Evolutionary conservation across 2,888 invertebrate species (phyloP).

Genomic region (Strigamia maritima): DNA sequence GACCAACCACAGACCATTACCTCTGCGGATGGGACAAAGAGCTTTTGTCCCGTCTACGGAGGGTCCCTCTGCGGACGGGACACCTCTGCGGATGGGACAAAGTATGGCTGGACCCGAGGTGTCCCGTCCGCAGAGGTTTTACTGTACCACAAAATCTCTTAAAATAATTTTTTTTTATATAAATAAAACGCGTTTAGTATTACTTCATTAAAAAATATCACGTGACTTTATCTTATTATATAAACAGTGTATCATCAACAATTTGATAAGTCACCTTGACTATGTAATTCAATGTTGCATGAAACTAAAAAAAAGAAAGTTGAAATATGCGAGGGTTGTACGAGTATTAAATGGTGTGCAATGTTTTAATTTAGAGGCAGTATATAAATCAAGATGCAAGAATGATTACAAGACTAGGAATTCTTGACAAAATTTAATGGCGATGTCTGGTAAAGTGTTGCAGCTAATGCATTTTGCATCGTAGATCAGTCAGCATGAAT

Average conservation of each 20-base stretch:
- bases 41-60: too few species aligned
- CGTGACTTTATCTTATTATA: too few species aligned
- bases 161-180: too few species aligned
- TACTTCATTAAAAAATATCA: too few species aligned
- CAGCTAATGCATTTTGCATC: slow-evolving; percentile 15
- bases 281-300: not conserved
- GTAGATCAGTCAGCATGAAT: slow-evolving; percentile 25
- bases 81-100: too few species aligned
- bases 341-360: not conserved
- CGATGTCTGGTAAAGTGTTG: not conserved
- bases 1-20: too few species aligned
- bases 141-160: too few species aligned
- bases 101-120: too few species aligned
- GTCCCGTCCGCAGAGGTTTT: too few species aligned
- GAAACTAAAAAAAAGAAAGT: not conserved
- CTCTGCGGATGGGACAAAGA: too few species aligned
- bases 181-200: too few species aligned
- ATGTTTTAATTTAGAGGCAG: slow-evolving; percentile 18
- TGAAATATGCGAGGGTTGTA: not conserved
- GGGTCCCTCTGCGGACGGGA: too few species aligned
- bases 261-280: not conserved
- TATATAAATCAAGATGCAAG: slow-evolving; percentile 2
- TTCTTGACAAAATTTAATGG: slow-evolving; percentile 23
- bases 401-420: not conserved
- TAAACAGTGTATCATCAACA: not conserved